phyloP scores from a whole-genome alignment of 1,140 invertebrate genomes.

The Ephestia elutella region DNA sequence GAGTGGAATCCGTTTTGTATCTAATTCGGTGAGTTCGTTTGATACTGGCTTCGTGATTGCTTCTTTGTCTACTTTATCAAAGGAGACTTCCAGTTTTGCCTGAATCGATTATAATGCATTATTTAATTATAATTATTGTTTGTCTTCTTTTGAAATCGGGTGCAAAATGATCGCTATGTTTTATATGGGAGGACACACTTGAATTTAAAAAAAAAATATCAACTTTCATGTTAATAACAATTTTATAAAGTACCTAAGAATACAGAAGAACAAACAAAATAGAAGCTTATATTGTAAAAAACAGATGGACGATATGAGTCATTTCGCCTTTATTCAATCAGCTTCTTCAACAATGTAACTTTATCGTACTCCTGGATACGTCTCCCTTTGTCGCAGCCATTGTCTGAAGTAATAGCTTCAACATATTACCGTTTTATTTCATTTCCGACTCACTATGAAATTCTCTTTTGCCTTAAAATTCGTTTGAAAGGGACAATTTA shows the following conservation, averaged over 20 bases:
- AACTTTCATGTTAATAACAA: no score
- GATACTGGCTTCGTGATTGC: conserved; percentile 50
- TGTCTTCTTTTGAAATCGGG: no score
- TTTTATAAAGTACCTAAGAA: no score
- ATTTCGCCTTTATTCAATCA: not conserved
- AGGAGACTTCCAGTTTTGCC: conserved; percentile 29
- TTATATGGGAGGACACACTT: no score
- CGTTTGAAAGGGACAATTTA: conserved; percentile 11
- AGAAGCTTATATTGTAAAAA: no score
- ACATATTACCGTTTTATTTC: conserved; percentile 65
- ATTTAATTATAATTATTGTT: no score
- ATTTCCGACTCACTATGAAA: conserved; percentile 50
- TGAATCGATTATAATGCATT: not conserved
- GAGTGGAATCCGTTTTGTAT: conserved; percentile 60
- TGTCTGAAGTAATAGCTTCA: conserved; percentile 53
- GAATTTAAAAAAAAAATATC: no score
- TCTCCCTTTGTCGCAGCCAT: conserved; percentile 61
- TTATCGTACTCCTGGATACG: conserved; percentile 46
- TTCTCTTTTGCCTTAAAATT: conserved; percentile 34
- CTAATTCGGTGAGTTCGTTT: conserved; percentile 51
- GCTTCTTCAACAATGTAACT: conserved; percentile 45
- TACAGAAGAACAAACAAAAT: no score
- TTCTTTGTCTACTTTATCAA: conserved; percentile 49
- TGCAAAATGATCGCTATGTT: no score
- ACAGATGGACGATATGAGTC: no score